A percentile compares a stretch with the other conserved stretches of the same genome.
phyloP scores from a whole-genome alignment of 2,888 invertebrate genomes.

The Acleris emargana region DNA sequence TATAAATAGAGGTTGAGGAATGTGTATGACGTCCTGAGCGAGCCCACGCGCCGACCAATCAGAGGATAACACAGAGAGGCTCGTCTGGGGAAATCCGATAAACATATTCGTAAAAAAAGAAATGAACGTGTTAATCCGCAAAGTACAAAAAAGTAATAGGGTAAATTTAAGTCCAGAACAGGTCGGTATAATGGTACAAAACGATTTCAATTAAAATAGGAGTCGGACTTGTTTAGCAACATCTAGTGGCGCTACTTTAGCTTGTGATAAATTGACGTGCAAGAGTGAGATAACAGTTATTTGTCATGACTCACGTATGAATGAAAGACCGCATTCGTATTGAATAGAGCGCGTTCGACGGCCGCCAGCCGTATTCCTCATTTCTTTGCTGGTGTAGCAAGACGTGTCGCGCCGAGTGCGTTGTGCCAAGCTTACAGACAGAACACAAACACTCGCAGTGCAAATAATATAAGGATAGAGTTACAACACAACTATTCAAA shows the following conservation, averaged over 20 bases:
- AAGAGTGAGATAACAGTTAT: constrained; percentile 68
- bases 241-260: constrained; percentile 43
- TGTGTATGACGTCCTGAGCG: constrained; percentile 79
- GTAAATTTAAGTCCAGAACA: constrained; percentile 4
- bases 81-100: constrained; percentile 77
- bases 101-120: constrained; percentile 37
- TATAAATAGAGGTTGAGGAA: constrained; percentile 72
- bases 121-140: constrained; percentile 12
- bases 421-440: constrained; percentile 28
- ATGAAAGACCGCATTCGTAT: constrained; percentile 57
- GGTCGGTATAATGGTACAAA: constrained; percentile 17
- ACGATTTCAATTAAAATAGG: constrained; percentile 23
- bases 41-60: constrained; percentile 81
- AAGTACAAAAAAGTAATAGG: neutral
- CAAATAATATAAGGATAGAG: constrained; percentile 46
- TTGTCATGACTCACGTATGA: constrained; percentile 63
- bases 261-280: constrained; percentile 41
- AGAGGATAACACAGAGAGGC: constrained; percentile 83
- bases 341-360: constrained; percentile 58
- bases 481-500: constrained; percentile 50
- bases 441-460: constrained; percentile 50
- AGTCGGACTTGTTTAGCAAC: constrained; percentile 13
- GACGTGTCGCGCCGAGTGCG: constrained; percentile 59
- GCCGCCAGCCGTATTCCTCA: constrained; percentile 63
- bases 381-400: constrained; percentile 68